Evolutionary conservation across 2,888 invertebrate genomes (phyloP).

Genomic region (Oegoconia quadripuncta): DNA sequence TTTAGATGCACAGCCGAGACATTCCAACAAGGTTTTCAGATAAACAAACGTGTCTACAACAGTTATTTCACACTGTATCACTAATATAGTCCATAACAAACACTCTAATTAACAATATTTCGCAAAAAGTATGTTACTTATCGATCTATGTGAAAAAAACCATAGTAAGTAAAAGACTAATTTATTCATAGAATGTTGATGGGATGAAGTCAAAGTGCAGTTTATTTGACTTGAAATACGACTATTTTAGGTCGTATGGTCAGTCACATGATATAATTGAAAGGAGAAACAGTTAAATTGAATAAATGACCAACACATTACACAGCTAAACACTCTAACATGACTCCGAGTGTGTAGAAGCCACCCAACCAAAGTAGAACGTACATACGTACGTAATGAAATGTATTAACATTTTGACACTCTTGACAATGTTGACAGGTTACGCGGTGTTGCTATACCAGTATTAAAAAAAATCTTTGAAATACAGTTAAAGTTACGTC

Average conservation of each 20-base stretch:
- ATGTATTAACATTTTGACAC: too few species aligned
- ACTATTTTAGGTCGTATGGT: slow-evolving; percentile 22
- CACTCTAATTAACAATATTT: not conserved
- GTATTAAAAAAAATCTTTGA: too few species aligned
- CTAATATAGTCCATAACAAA: not conserved
- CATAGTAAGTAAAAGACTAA: not conserved
- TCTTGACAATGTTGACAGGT: too few species aligned
- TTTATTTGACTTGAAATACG: not conserved
- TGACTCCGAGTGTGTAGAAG: too few species aligned
- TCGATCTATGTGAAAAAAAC: not conserved
- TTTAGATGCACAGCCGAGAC: not conserved
- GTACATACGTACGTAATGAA: too few species aligned
- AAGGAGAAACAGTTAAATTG: slow-evolving; percentile 36
- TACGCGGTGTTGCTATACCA: too few species aligned
- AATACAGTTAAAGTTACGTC: too few species aligned
- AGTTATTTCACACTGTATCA: not conserved
- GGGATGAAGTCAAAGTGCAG: not conserved
- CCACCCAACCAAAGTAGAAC: too few species aligned
- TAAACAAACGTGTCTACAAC: not conserved
- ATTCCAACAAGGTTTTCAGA: not conserved
- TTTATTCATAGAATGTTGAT: not conserved
- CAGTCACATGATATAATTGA: slow-evolving; percentile 49
- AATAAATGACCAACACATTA: slow-evolving; percentile 20
- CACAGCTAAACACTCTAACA: not conserved
- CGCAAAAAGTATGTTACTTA: not conserved